These are phyloP conservation scores for Pimpla rufipes DNA, from an alignment of 2,888 invertebrate genomes.

Conservation along the genomic window DNA sequence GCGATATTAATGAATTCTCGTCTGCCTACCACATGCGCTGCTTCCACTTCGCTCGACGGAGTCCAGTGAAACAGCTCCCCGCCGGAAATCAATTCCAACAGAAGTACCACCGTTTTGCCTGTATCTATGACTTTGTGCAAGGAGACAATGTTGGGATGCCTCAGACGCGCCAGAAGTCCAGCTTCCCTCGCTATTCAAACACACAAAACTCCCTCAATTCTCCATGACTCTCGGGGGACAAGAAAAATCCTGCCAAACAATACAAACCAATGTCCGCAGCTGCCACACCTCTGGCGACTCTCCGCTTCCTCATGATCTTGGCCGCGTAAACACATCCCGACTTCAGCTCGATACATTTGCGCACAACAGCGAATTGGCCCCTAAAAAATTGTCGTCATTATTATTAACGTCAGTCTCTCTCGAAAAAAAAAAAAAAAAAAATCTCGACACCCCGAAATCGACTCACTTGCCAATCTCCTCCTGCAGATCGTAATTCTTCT, in stretches of 20 bases:
- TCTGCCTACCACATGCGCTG: slow-evolving; percentile 87
- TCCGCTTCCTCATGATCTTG: slow-evolving; percentile 88
- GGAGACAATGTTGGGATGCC: slow-evolving; percentile 89
- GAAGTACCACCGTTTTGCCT: slow-evolving; percentile 87
- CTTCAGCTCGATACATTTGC: slow-evolving; percentile 86
- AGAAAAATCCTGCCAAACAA: background rate
- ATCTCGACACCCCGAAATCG: background rate
- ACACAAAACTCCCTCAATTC: background rate
- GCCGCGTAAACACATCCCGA: slow-evolving; percentile 88
- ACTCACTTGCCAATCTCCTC: slow-evolving; percentile 87
- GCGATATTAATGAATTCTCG: background rate
- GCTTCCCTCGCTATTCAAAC: slow-evolving; percentile 86
- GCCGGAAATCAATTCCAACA: slow-evolving; percentile 89
- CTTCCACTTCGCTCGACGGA: slow-evolving; percentile 87
- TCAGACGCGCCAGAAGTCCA: slow-evolving; percentile 86
- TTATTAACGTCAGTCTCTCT: too few relatives aligned
- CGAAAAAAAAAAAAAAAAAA: too few relatives aligned
- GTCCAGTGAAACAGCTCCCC: slow-evolving; percentile 89
- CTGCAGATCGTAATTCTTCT: slow-evolving; percentile 86
- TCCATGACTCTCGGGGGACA: background rate
- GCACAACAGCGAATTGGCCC: slow-evolving; percentile 89
- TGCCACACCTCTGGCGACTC: slow-evolving; percentile 87
- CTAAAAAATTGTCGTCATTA: slow-evolving; percentile 81
- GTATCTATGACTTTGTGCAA: slow-evolving; percentile 88
- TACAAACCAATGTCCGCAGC: slow-evolving; percentile 87